phyloP scores from a whole-genome alignment of 2,888 invertebrate genomes.

The Gastracanthus pulcherrimus region DNA sequence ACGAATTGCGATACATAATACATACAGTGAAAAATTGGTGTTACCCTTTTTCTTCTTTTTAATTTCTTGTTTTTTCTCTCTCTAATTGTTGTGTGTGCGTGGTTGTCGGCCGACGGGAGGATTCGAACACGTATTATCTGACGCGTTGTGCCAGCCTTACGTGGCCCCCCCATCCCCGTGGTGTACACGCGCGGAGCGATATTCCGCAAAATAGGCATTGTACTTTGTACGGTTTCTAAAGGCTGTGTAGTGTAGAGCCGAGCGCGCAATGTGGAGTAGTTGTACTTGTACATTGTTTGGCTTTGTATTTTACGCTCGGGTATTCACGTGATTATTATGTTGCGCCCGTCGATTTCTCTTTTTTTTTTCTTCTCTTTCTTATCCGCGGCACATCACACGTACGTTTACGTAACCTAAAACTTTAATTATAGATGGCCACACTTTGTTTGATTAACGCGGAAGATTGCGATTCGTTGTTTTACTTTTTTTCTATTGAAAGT shows the following conservation, averaged over 20 bases:
- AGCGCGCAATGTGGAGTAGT: no score
- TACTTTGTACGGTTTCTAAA: constrained; percentile 12
- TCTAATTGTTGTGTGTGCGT: neutral
- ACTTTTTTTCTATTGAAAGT: neutral
- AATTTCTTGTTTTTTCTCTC: neutral
- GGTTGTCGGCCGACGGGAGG: neutral
- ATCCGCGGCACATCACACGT: no score
- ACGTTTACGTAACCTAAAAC: constrained; percentile 54
- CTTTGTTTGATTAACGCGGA: constrained; percentile 12
- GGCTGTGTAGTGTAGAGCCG: neutral
- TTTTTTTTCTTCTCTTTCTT: constrained; percentile 11
- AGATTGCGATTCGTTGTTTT: neutral
- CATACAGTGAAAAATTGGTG: neutral
- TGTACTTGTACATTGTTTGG: constrained; percentile 14
- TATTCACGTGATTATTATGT: constrained; percentile 44
- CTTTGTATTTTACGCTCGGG: neutral
- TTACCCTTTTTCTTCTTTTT: no score
- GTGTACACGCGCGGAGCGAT: neutral
- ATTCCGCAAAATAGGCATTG: neutral
- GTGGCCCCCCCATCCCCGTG: constrained; percentile 13
- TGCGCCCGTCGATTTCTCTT: constrained; percentile 25
- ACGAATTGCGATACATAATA: neutral
- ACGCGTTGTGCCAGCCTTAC: constrained; percentile 18
- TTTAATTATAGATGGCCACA: constrained; percentile 48
- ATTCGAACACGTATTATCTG: constrained; percentile 2